Base-by-base conservation (phyloP, 1,140 invertebrate genomes). In the Whitmania pigra region DNA sequence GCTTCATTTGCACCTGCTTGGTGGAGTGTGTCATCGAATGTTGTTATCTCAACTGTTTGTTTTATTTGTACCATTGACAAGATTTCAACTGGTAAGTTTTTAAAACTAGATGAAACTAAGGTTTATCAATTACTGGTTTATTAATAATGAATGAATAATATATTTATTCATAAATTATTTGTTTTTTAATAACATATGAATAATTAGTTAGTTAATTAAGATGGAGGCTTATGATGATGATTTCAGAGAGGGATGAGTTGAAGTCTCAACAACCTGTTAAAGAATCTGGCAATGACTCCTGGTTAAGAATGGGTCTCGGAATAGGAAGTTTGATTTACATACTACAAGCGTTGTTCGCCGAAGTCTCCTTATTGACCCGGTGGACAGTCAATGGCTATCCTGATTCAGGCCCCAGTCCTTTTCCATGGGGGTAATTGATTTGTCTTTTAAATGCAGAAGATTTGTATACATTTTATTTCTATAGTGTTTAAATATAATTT, bases 321-420 rank as follows among this genome's bases (percentile, higher is more conserved):
- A 79, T 81, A 72, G 81, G 81, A 17, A 82, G 80, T 75, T 73
- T 82, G 15, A 67, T 82, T 22, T 82, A 76, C 73, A 71, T 80
- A n/a, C 78, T 78, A 40, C 77, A 80, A 60, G 77, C 77, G 76
- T 75, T 78, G 60, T 82, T 80, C 78, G 79, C 80, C 36, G 81
- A 82, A 72, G 79, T 78, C 4, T 82, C 81, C 3, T 69, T 82
- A 13, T 74, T 82, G 2, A 76, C 76, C 20, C 73, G 81, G 53
- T 82, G 81, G 81, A 75, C 77, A 1, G 79, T 80, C 13, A 77
- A 69, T 22, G 78, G 78, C 2, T 82, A 80, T 72, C 81, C 81
- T 22, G 72, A 79, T 55, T 69, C 73, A 72, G 81, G 81, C 53
- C 81, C 81, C 15, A 40, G 71, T 22, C 81, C 80, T 25, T 75